Percentiles rank a stretch among this genome's conserved stretches.
Conservation (phyloP, 92 coral and sea anemone genomes). For the Phenganax marumi region DNA sequence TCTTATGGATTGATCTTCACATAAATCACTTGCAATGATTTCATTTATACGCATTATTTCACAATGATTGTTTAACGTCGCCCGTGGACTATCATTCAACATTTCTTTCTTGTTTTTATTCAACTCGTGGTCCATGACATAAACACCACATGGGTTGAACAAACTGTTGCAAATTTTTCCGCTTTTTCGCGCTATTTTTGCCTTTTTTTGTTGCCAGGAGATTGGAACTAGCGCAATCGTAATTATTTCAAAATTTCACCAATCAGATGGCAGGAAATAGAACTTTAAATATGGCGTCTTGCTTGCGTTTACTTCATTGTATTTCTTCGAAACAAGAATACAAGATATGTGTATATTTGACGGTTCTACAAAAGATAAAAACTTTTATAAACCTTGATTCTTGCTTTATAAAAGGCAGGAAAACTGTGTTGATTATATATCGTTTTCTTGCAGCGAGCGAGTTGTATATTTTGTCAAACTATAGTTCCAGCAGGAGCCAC, state of each 20-base stretch:
- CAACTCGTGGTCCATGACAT: background rate
- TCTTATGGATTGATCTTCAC: constrained; percentile 2
- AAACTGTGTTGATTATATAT: background rate
- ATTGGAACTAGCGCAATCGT: constrained; percentile 2
- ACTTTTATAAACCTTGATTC: background rate
- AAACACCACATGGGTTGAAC: background rate
- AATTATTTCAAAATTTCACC: constrained; percentile 13
- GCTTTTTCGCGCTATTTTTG: background rate
- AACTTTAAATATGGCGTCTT: constrained; percentile 45
- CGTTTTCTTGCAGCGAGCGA: background rate
- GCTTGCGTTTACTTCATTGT: background rate
- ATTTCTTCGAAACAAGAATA: background rate
- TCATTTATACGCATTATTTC: constrained; percentile 30
- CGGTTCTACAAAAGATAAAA: background rate
- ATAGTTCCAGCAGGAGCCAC: background rate
- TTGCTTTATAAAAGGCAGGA: background rate
- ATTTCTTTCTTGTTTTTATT: background rate
- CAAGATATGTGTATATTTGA: background rate
- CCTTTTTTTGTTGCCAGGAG: background rate
- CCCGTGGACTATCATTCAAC: background rate
- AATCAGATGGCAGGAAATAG: constrained; percentile 20
- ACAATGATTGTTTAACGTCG: background rate
- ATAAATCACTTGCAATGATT: background rate
- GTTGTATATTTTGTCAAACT: background rate
- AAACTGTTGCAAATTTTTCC: background rate